These are phyloP conservation scores for Ammodytes marinus DNA, from an alignment of 2,113 vertebrate species.

Conservation along the genomic window DNA sequence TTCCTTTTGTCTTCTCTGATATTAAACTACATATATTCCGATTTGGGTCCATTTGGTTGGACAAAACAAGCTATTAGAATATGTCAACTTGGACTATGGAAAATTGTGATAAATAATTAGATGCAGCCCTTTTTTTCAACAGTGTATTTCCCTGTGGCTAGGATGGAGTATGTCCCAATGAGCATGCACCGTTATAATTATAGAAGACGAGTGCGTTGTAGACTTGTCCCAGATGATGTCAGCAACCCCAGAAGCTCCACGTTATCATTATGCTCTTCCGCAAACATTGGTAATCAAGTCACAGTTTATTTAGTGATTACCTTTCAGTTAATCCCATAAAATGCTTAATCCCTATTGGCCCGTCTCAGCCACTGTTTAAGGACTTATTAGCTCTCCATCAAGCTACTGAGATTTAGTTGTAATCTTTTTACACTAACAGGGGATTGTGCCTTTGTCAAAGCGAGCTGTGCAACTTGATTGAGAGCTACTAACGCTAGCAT, in stretches of 20 bases:
- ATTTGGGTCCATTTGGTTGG: neutral
- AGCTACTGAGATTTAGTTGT: slow-evolving; percentile 31
- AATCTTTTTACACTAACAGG: slow-evolving; percentile 44
- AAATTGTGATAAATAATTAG: neutral
- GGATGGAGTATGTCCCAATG: neutral
- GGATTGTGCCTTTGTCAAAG: slow-evolving; percentile 21
- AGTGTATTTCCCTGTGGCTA: neutral
- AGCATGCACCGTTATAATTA: neutral
- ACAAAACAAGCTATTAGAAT: neutral
- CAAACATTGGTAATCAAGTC: slow-evolving; percentile 44
- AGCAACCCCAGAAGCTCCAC: neutral
- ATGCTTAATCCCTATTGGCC: slow-evolving; percentile 62
- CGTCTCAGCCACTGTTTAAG: slow-evolving; percentile 17
- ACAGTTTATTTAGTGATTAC: slow-evolving; percentile 58
- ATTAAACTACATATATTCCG: neutral
- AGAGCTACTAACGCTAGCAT: neutral
- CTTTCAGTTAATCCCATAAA: slow-evolving; percentile 64
- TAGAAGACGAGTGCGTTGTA: neutral
- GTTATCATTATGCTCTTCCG: slow-evolving; percentile 19
- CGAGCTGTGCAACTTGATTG: neutral
- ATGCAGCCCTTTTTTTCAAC: neutral
- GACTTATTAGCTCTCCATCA: slow-evolving; percentile 49
- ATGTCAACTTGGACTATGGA: neutral
- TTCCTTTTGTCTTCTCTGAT: neutral
- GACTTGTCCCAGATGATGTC: neutral